Evolutionary conservation across 1,140 invertebrate species (phyloP).

Genomic region (Eurytemora carolleeae): DNA sequence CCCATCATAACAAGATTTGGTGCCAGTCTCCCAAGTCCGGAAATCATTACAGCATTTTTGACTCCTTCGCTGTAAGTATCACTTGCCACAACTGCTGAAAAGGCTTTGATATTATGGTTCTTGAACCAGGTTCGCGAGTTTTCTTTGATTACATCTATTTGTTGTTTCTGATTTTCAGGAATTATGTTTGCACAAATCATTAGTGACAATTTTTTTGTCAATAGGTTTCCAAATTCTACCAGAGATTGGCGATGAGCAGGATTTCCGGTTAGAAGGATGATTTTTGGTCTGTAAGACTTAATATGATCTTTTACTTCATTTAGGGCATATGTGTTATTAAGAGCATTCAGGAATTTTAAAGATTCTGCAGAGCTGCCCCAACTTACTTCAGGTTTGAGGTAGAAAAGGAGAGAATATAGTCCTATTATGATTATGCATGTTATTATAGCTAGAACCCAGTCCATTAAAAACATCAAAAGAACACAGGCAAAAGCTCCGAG

Average conservation of each 20-base stretch:
- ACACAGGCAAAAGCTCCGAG: constrained; percentile 68
- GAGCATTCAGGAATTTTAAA: constrained; percentile 76
- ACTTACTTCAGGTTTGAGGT: constrained; percentile 85
- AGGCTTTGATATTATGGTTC: constrained; percentile 29
- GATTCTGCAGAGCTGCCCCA: constrained; percentile 95
- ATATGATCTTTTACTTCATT: constrained; percentile 79
- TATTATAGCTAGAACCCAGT: constrained; percentile 68
- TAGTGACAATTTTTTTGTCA: constrained; percentile 77
- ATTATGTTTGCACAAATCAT: constrained; percentile 83
- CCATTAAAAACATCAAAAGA: constrained; percentile 82
- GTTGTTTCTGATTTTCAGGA: too few species aligned
- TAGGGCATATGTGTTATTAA: constrained; percentile 64
- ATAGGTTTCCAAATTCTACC: constrained; percentile 69
- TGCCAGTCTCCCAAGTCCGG: constrained; percentile 63
- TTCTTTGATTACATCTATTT: constrained; percentile 30
- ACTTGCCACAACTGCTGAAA: constrained; percentile 29
- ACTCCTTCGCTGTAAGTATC: constrained; percentile 26
- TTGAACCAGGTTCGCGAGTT: constrained; percentile 28
- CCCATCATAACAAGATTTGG: constrained; percentile 70
- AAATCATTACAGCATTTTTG: constrained; percentile 40
- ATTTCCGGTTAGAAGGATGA: constrained; percentile 66
- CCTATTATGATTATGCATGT: constrained; percentile 69
- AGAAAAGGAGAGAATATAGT: constrained; percentile 69
- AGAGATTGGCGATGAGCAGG: constrained; percentile 60
- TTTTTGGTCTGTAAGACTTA: constrained; percentile 84